Base-by-base conservation (phyloP, 2,797 vertebrate species). In the Onychomys torridus region DNA sequence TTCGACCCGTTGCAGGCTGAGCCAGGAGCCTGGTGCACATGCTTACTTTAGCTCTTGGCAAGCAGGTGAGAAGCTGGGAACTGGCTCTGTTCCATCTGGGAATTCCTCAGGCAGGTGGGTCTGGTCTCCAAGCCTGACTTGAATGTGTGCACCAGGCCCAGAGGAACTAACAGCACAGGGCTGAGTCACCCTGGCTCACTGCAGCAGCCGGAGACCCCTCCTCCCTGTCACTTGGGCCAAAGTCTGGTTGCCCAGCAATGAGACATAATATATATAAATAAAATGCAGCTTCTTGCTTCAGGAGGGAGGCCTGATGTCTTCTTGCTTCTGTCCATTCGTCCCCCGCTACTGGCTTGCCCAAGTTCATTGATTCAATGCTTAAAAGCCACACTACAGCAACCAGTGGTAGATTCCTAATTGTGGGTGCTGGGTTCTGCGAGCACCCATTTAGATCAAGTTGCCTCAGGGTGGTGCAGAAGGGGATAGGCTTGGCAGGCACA, bases 241-340 rank as follows among this genome's bases (percentile, higher is more conserved):
- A 83, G 81, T 57, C 91, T n/a, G 90, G 97, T 97, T 97, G 96
- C 97, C 34, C 7, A 93, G 97, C 95, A 95, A 86, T 85, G 86
- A 93, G 94, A 96, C 97, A 96, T 29, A 97, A 97, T 93, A 97
- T 71, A 40, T 40, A 34, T 95, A 97, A 98, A 97, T 96, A 98
- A 84, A 81, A 83, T 40, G 65, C 25, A 57, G 46, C 52, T 86
- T 55, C 85, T 88, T 25, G 92, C 91, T 32, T 11, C 65, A 49
- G 78, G 52, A 49, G 40, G 4, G 76, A 90, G 73, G 46, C 75
- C 89, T 6, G 65, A 32, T 32, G 65, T 57, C 73, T 89, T 57
- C 29, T 69, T 2, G 63, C 52, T 25, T 69, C 57, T 59, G 32
- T 61, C 14, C 23, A 10, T 57, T 76, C 46, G n/a, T 57, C 61